phyloP scores from a whole-genome alignment of 2,113 vertebrate species.

The Lates calcarifer region DNA sequence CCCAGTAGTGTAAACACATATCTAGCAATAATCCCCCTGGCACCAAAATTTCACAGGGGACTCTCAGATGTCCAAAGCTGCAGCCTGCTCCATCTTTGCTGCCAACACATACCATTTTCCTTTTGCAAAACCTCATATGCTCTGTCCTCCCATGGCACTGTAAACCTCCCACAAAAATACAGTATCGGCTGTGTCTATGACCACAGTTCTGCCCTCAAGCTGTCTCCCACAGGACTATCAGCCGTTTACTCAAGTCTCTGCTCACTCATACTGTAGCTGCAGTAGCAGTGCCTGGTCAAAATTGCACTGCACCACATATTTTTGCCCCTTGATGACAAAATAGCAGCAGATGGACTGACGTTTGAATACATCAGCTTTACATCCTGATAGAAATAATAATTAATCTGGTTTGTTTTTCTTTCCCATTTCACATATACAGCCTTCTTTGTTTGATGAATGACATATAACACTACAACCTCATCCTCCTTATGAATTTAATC shows the following conservation, averaged over 20 bases:
- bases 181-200: slow-evolving; percentile 37
- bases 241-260: slow-evolving; percentile 26
- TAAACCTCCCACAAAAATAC: slow-evolving; percentile 30
- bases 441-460: neutral
- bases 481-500: neutral
- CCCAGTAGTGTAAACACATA: neutral
- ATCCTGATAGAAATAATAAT: slow-evolving; percentile 9
- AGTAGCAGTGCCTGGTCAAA: slow-evolving; percentile 14
- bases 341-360: slow-evolving; percentile 21
- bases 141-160: slow-evolving; percentile 30
- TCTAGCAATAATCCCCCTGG: slow-evolving; percentile 17
- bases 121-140: slow-evolving; percentile 28
- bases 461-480: neutral
- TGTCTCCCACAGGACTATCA: slow-evolving; percentile 49
- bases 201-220: slow-evolving; percentile 35
- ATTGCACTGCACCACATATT: slow-evolving; percentile 1
- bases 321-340: slow-evolving; percentile 9
- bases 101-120: slow-evolving; percentile 9
- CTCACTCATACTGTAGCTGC: neutral
- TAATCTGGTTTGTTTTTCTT: neutral
- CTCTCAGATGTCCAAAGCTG: slow-evolving; percentile 13
- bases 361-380: neutral
- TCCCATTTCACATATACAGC: neutral
- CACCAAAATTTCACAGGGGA: slow-evolving; percentile 27
- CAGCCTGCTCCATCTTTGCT: slow-evolving; percentile 16